phyloP scores from a whole-genome alignment of 1,140 invertebrate species.

The Chrysoperla carnea region DNA sequence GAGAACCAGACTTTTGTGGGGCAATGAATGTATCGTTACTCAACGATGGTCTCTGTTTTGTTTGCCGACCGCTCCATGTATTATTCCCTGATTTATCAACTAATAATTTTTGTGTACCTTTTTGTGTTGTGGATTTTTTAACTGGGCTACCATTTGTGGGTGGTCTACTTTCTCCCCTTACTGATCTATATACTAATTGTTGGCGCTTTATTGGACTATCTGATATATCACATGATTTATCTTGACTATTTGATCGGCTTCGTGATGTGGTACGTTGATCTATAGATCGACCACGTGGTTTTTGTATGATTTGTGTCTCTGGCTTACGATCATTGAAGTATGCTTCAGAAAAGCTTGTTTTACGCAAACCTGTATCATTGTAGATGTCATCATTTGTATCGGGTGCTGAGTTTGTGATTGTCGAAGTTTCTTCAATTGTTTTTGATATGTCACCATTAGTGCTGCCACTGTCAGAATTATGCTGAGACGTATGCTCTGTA shows the following conservation, averaged over 20 bases:
- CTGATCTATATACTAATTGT: conserved; percentile 17
- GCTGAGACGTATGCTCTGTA: conserved; percentile 8
- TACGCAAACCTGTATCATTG: conserved; percentile 43
- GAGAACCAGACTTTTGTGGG: conserved; percentile 22
- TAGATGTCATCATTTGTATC: conserved; percentile 41
- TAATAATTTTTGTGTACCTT: conserved; percentile 16
- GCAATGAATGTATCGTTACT: conserved; percentile 47
- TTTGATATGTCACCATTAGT: conserved; percentile 10
- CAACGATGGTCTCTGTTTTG: conserved; percentile 34
- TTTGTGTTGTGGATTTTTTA: conserved; percentile 20
- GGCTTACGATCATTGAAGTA: conserved; percentile 31
- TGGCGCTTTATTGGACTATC: conserved; percentile 9
- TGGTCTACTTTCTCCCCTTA: conserved; percentile 21
- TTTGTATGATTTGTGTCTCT: conserved; percentile 21
- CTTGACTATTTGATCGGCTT: conserved; percentile 3
- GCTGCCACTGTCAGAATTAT: background rate
- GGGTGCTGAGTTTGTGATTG: conserved; percentile 27
- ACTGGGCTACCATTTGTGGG: conserved; percentile 22
- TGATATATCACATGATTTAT: conserved; percentile 5
- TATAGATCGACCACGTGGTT: conserved; percentile 16
- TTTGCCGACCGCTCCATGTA: conserved; percentile 49
- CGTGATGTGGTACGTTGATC: background rate
- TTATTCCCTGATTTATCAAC: conserved; percentile 28
- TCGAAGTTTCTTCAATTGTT: conserved; percentile 20
- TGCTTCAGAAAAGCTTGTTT: conserved; percentile 36